Evolutionary conservation across 2,888 invertebrate species (phyloP).

Genomic region (Lasioglossum villosulum): DNA sequence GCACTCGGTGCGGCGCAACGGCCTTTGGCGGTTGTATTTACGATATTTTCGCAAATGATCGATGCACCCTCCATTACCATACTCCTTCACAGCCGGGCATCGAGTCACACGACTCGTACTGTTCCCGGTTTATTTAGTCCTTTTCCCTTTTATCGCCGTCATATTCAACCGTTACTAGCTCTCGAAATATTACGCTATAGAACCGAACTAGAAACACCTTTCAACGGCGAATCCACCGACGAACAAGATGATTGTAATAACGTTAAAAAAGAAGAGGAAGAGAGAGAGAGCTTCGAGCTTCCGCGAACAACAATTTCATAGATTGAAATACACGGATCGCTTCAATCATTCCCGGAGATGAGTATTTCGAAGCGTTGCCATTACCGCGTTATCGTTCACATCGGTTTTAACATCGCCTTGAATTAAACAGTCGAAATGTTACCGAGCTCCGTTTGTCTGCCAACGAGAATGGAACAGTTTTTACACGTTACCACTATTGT

Average conservation of each 20-base stretch:
- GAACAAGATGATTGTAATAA: not conserved
- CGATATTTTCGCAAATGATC: constrained; percentile 14
- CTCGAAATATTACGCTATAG: not conserved
- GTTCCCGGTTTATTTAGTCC: constrained; percentile 11
- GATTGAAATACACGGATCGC: not conserved
- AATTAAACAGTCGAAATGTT: constrained; percentile 2
- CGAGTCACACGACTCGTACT: not conserved
- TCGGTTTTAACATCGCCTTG: not conserved
- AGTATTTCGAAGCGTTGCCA: not conserved
- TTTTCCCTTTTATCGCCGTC: not conserved
- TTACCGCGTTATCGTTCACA: not conserved
- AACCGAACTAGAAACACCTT: not conserved
- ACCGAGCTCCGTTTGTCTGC: not conserved
- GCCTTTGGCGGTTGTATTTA: not conserved
- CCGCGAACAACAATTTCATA: not conserved
- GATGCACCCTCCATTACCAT: not conserved
- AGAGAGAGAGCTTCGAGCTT: not conserved
- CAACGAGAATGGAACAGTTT: not conserved
- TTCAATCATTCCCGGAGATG: not conserved
- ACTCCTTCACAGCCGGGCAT: not conserved
- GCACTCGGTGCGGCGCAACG: not conserved
- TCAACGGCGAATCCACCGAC: not conserved
- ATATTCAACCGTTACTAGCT: not conserved
- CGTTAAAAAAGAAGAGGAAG: not conserved
- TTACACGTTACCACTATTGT: constrained; percentile 5